Percentiles rank a stretch among this genome's conserved stretches.
Conservation (phyloP, 1,140 invertebrate genomes). For the Trichoplusia ni region DNA sequence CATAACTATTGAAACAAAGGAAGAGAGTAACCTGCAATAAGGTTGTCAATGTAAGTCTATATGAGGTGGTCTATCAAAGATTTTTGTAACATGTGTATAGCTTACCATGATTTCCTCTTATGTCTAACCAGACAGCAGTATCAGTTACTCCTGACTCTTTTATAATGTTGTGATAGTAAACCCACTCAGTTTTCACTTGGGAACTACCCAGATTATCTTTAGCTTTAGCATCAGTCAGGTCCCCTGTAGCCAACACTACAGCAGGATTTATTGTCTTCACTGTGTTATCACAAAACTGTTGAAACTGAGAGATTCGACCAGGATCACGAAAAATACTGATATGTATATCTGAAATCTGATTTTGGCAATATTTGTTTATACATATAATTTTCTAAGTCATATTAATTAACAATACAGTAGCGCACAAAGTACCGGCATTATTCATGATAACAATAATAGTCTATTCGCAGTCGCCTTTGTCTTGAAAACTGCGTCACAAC, state of each 20-base stretch:
- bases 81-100: neutral
- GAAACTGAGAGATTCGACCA: conserved; percentile 88
- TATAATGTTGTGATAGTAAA: conserved; percentile 88
- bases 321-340: conserved; percentile 92
- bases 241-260: conserved; percentile 93
- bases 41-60: no score
- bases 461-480: conserved; percentile 12
- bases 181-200: conserved; percentile 93
- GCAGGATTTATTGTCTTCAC: conserved; percentile 88
- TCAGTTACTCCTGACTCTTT: conserved; percentile 85
- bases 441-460: neutral
- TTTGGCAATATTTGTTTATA: conserved; percentile 19
- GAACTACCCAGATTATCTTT: conserved; percentile 89
- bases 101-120: conserved; percentile 97
- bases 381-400: no score
- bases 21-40: no score
- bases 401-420: neutral
- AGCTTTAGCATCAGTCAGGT: conserved; percentile 95
- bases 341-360: conserved; percentile 94
- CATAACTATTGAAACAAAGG: no score
- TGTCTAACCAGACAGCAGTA: conserved; percentile 93
- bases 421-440: neutral
- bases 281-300: conserved; percentile 90
- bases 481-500: conserved; percentile 13
- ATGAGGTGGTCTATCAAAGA: neutral